phyloP scores from a whole-genome alignment of 1,140 invertebrate species.

The Homalodisca vitripennis region DNA sequence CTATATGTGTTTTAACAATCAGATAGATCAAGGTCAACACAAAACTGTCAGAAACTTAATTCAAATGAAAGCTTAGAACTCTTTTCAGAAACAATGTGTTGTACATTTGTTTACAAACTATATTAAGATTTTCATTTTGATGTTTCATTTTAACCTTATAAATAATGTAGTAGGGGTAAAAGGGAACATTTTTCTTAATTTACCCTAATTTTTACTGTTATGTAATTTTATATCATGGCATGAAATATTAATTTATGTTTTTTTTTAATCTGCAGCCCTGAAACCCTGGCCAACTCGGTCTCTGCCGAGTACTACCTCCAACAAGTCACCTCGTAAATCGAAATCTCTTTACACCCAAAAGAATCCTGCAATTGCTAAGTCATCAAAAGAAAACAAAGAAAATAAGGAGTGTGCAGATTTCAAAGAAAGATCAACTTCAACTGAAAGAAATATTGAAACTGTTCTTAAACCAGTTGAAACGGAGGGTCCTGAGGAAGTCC shows the following conservation, averaged over 20 bases:
- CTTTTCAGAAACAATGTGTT: too few species aligned
- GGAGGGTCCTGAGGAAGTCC: not conserved
- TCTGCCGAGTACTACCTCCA: not conserved
- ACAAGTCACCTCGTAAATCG: not conserved
- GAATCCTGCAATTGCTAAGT: not conserved
- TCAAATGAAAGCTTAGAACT: too few species aligned
- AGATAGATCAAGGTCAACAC: too few species aligned
- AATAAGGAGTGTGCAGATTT: not conserved
- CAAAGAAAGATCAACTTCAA: not conserved
- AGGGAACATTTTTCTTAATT: too few species aligned
- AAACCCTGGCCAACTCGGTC: not conserved
- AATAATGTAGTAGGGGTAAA: too few species aligned
- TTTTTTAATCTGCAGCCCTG: not conserved
- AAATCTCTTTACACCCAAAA: not conserved
- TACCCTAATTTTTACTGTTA: too few species aligned
- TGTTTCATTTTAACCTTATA: too few species aligned
- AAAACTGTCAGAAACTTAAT: too few species aligned
- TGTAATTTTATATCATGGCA: not conserved
- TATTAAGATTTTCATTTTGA: too few species aligned
- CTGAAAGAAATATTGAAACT: not conserved
- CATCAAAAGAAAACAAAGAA: conserved; percentile 18
- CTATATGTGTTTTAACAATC: too few species aligned
- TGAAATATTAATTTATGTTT: not conserved
- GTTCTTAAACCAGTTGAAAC: not conserved
- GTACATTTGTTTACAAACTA: too few species aligned